Conservation (phyloP, 2,888 invertebrate species). For the Drosophila demipolita region DNA sequence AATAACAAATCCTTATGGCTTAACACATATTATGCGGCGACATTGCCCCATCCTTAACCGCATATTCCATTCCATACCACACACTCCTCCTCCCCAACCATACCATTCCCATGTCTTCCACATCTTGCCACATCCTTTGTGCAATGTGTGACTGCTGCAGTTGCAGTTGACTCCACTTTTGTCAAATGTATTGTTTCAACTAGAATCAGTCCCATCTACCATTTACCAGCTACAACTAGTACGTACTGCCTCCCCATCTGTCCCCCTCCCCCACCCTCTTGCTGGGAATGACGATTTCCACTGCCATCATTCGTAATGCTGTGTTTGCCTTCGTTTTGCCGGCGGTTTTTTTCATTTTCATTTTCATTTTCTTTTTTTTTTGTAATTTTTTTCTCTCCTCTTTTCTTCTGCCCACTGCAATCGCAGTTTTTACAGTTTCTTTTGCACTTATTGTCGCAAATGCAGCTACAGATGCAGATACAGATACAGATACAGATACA, state of each 20-base stretch:
- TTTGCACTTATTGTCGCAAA: constrained; percentile 68
- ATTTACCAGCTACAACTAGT: background rate
- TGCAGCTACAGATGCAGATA: constrained; percentile 35
- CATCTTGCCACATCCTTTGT: constrained; percentile 52
- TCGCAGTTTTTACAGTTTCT: constrained; percentile 26
- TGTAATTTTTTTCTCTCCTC: constrained; percentile 8
- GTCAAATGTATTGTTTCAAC: constrained; percentile 77
- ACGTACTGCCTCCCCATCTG: background rate
- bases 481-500: constrained; percentile 17
- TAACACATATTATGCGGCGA: constrained; percentile 78
- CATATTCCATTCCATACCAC: constrained; percentile 6
- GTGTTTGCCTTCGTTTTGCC: constrained; percentile 43
- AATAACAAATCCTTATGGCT: constrained; percentile 81
- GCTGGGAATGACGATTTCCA: constrained; percentile 29
- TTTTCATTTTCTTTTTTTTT: constrained; percentile 14
- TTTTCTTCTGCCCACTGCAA: constrained; percentile 29
- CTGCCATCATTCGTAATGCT: constrained; percentile 39
- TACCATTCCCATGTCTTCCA: constrained; percentile 3
- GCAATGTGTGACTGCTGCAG: constrained; percentile 74
- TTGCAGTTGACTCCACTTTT: constrained; percentile 81
- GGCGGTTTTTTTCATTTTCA: constrained; percentile 27
- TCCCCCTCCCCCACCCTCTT: background rate
- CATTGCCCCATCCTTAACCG: constrained; percentile 37
- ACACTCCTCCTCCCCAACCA: background rate
- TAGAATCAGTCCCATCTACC: constrained; percentile 49